phyloP scores from a whole-genome alignment of 2,113 vertebrate species.

The Rallus limicola region DNA sequence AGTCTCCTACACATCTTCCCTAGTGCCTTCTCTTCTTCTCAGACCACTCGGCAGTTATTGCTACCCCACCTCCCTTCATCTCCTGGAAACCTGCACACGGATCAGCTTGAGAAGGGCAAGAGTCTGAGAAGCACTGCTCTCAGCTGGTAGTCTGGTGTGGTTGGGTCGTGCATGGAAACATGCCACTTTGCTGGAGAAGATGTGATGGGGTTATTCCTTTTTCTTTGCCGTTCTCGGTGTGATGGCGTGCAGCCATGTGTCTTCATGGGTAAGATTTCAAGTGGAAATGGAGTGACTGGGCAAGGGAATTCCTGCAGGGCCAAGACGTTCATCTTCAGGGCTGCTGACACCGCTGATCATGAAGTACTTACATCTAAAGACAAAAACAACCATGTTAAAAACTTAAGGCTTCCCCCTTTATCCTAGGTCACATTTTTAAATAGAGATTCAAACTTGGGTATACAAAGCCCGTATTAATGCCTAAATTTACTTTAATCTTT shows the following conservation, averaged over 20 bases:
- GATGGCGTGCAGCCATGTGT: rapidly evolving
- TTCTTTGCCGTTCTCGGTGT: rapidly evolving
- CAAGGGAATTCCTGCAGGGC: not conserved
- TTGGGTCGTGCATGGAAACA: rapidly evolving
- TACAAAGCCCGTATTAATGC: not conserved
- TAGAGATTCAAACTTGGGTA: not conserved
- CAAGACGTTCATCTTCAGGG: not conserved
- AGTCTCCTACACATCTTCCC: not conserved
- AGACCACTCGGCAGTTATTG: not conserved
- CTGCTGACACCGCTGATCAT: not conserved
- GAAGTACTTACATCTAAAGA: not conserved
- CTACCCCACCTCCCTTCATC: not conserved
- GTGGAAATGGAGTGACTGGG: not conserved
- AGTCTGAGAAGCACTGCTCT: rapidly evolving
- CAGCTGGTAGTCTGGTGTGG: not conserved
- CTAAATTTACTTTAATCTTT: not conserved
- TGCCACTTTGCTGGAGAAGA: rapidly evolving
- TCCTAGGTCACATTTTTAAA: not conserved
- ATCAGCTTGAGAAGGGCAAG: not conserved
- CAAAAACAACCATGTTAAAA: not conserved
- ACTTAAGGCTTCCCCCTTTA: not conserved
- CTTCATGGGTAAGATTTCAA: not conserved
- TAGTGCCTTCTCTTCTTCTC: not conserved
- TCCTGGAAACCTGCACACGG: rapidly evolving
- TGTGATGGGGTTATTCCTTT: not conserved